phyloP scores from a whole-genome alignment of 2,888 invertebrate genomes.

The Cistogaster globosa region DNA sequence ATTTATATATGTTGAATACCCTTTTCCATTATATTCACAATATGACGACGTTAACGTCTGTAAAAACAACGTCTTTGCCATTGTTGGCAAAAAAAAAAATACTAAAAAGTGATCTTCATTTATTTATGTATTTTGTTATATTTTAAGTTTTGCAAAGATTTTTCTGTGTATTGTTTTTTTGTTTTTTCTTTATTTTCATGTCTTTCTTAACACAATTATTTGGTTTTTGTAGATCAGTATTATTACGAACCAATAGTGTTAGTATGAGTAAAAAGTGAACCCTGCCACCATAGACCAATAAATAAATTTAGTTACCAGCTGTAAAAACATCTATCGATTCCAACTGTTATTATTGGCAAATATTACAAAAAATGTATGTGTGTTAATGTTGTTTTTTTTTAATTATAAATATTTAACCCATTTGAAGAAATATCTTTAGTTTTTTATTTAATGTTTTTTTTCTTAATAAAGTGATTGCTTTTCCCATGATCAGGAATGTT shows the following conservation, averaged over 20 bases:
- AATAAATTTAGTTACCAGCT: constrained; percentile 34
- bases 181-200: constrained; percentile 13
- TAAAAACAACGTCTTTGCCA: constrained; percentile 14
- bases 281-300: constrained; percentile 45
- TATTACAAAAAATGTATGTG: neutral
- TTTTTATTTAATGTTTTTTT: neutral
- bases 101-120: constrained; percentile 63
- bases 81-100: constrained; percentile 45
- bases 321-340: constrained; percentile 31
- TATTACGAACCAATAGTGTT: constrained; percentile 55
- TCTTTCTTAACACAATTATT: constrained; percentile 47
- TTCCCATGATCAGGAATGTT: neutral
- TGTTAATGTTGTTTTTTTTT: neutral
- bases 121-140: constrained; percentile 51
- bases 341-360: constrained; percentile 33
- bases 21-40: constrained; percentile 13
- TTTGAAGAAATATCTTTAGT: neutral
- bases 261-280: neutral
- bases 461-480: neutral
- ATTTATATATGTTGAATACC: constrained; percentile 63
- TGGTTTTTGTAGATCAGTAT: constrained; percentile 65
- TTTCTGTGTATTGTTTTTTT: constrained; percentile 11
- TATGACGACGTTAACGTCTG: constrained; percentile 9
- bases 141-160: constrained; percentile 24
- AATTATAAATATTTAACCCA: constrained; percentile 36